Evolutionary conservation across 2,113 vertebrate species (phyloP).

Genomic region (Pterocles orientalis): DNA sequence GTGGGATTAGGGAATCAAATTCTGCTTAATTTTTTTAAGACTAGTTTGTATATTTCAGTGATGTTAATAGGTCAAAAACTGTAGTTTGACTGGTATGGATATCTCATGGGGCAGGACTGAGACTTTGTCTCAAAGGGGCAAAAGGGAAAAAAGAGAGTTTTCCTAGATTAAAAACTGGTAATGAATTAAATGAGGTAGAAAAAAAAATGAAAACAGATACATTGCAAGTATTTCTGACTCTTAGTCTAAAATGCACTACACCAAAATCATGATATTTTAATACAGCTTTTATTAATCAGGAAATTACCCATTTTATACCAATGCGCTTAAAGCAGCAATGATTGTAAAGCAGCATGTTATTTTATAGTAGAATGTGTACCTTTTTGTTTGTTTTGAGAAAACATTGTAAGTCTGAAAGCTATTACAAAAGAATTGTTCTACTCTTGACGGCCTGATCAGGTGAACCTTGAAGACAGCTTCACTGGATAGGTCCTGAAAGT

Average conservation of each 20-base stretch:
- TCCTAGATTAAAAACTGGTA: neutral
- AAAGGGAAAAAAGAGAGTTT: neutral
- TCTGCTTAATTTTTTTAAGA: neutral
- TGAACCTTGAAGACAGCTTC: neutral
- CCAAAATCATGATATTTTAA: neutral
- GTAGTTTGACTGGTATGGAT: neutral
- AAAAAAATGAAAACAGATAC: neutral
- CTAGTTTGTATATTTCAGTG: neutral
- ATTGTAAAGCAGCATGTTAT: neutral
- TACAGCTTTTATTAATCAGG: neutral
- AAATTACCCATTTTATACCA: neutral
- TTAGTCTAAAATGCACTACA: neutral
- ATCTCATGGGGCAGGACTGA: neutral
- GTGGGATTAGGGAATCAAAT: neutral
- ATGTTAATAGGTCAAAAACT: neutral
- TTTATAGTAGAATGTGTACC: neutral
- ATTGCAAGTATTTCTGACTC: neutral
- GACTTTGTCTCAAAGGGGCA: neutral
- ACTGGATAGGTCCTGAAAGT: neutral
- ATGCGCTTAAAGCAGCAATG: neutral
- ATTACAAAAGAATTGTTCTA: neutral
- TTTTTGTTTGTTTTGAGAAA: neutral
- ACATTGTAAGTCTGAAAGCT: neutral
- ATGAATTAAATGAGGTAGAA: neutral
- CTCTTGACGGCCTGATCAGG: neutral